phyloP scores from a whole-genome alignment of 2,113 vertebrate genomes.

The Eulemur macaco region DNA sequence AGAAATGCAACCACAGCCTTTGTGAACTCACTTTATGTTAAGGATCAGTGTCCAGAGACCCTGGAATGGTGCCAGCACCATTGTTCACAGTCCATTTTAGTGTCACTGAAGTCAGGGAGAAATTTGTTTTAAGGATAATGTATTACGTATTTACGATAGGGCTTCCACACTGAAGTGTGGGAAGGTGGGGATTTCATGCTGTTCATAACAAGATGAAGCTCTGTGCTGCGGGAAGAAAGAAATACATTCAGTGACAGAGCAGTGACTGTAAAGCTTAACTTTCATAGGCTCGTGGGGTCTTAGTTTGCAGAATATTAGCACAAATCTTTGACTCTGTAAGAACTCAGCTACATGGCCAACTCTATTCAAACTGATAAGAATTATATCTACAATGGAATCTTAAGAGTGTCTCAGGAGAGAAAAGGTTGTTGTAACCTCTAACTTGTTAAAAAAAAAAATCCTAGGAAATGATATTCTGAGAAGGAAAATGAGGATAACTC shows the following conservation, averaged over 20 bases:
- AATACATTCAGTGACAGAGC: background rate
- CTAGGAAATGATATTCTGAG: background rate
- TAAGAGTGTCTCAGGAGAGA: background rate
- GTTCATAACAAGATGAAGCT: background rate
- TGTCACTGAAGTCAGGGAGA: constrained; percentile 63
- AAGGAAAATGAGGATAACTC: background rate
- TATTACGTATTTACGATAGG: background rate
- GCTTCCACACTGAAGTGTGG: constrained; percentile 9
- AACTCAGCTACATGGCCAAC: background rate
- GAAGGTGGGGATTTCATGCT: constrained; percentile 46
- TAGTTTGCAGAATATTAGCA: background rate
- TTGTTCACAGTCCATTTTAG: constrained; percentile 45
- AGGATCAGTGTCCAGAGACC: constrained; percentile 26
- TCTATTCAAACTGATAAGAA: background rate
- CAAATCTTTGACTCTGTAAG: background rate
- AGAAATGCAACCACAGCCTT: constrained; percentile 9
- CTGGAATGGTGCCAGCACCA: constrained; percentile 15
- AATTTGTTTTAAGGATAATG: constrained; percentile 48
- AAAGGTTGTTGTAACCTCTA: background rate
- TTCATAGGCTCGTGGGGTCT: background rate
- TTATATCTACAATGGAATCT: constrained; percentile 31
- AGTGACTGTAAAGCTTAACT: background rate
- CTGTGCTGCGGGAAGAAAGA: constrained; percentile 7
- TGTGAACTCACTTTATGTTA: constrained; percentile 44
- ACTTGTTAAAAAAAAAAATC: background rate